A percentile compares a stretch with the other conserved stretches of the same genome.
These are phyloP conservation scores for Sylvia borin DNA, from an alignment of 2,797 vertebrate species.

Conservation along the genomic window DNA sequence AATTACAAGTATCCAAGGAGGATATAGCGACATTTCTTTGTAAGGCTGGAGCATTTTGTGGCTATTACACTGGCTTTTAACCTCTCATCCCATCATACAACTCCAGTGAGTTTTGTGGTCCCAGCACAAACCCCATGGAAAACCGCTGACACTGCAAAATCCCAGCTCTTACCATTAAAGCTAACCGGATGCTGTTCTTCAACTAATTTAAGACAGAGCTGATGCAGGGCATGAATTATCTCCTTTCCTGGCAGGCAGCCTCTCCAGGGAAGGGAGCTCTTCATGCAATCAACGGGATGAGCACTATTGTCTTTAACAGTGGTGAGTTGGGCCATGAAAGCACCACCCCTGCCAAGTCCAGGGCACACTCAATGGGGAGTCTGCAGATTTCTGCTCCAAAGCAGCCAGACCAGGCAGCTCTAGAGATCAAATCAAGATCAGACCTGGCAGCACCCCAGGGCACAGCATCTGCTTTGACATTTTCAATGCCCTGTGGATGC, in stretches of 20 bases:
- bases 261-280: not conserved
- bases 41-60: not conserved
- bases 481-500: not conserved
- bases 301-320: fast-evolving
- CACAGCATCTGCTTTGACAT: not conserved
- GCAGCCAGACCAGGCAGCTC: not conserved
- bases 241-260: not conserved
- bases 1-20: not conserved
- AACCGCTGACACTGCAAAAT: not conserved
- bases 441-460: not conserved
- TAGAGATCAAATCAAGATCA: not conserved
- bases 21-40: slow-evolving; percentile 41
- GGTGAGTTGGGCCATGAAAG: fast-evolving
- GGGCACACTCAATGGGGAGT: fast-evolving
- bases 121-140: not conserved
- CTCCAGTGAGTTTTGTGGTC: slow-evolving; percentile 12
- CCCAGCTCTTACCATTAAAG: not conserved
- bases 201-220: not conserved
- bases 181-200: not conserved
- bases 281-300: not conserved
- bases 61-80: slow-evolving; percentile 11
- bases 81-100: slow-evolving; percentile 14
- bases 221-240: not conserved
- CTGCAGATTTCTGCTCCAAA: not conserved
- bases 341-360: not conserved